Evolutionary conservation across 2,113 vertebrate genomes (phyloP), one percentile per base, ranked within the genome.

Genomic region (Macroglossus sobrinus): DNA sequence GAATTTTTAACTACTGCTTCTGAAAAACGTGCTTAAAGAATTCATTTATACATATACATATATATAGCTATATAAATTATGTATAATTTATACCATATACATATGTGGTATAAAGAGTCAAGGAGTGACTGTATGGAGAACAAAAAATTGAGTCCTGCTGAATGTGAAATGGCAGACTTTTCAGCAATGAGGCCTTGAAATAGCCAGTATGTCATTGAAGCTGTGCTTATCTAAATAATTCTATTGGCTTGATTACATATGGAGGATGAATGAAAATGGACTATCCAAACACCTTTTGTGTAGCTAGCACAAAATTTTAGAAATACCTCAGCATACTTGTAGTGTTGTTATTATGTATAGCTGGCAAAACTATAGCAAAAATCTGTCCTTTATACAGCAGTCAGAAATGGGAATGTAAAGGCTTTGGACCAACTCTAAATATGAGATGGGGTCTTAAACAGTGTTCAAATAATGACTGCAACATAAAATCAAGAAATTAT

Each of bases 391-490:
- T 78, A n/a, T 64, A 43, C 22, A 45, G 19, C 45, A 57, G n/a
- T 85, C 68, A 79, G 21, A 82, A 94, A 74, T 26, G 43, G 88
- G 33, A 76, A 88, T 7, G 5, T 81, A 80, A 86, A 92, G 81
- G 14, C 84, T 97, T 97, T 91, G 50, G 64, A 24, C 35, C 47
- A 95, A n/a, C n/a, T 94, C 35, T 66, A 75, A 86, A 79, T 72
- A 64, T 78, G 50, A 64, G n/a, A 95, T 85, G 80, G 68, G 12
- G 9, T 90, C 76, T 55, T 89, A 90, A 92, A 72, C 7, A 90
- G 64, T 79, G 26, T 50, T 81, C 74, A 84, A 71, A 80, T 61
- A 88, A 87, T 94, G 35, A 78, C 19, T 80, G 13, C 33, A 80
- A 59, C 21, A 47, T 15, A 87, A 92, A 90, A 71, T 80, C 22